Conservation (phyloP, 1,140 invertebrate species). For the Andrena cerasifolii region DNA sequence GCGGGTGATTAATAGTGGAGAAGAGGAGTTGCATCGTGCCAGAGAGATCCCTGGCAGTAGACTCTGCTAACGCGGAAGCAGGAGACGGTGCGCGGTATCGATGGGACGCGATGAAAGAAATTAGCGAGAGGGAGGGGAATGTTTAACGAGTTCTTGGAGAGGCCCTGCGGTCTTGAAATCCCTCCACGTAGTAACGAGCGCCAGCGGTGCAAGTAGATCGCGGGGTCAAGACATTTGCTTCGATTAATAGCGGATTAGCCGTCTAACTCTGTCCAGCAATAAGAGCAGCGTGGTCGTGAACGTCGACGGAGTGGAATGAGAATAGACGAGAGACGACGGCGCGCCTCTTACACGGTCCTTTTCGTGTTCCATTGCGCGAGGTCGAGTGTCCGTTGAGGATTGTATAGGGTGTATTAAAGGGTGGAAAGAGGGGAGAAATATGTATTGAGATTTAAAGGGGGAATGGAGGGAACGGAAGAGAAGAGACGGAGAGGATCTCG, state of each 20-base stretch:
- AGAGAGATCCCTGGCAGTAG: no score
- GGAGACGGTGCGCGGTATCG: background rate
- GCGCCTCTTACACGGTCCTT: no score
- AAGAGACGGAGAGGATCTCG: background rate
- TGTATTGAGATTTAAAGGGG: no score
- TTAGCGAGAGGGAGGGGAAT: background rate
- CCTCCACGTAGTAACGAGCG: constrained; percentile 27
- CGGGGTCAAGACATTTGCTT: constrained; percentile 42
- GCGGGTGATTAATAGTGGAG: background rate
- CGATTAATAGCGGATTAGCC: constrained; percentile 47
- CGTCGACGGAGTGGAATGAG: constrained; percentile 21
- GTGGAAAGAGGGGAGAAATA: no score
- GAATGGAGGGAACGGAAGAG: background rate
- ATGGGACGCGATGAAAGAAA: background rate
- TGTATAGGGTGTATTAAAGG: no score
- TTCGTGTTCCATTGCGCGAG: background rate
- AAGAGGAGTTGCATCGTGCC: background rate
- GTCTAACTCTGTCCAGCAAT: constrained; percentile 34
- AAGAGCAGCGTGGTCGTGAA: constrained; percentile 30
- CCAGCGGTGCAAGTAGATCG: constrained; percentile 32
- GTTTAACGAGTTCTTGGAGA: constrained; percentile 20
- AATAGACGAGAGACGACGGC: constrained; percentile 37
- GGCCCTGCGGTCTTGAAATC: constrained; percentile 35
- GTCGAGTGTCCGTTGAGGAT: no score
- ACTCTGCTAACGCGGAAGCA: constrained; percentile 35